A percentile compares a stretch with the other conserved stretches of the same genome.
These are phyloP conservation scores for Polypedilum vanderplanki DNA, from an alignment of 1,140 invertebrate species.

Conservation along the genomic window DNA sequence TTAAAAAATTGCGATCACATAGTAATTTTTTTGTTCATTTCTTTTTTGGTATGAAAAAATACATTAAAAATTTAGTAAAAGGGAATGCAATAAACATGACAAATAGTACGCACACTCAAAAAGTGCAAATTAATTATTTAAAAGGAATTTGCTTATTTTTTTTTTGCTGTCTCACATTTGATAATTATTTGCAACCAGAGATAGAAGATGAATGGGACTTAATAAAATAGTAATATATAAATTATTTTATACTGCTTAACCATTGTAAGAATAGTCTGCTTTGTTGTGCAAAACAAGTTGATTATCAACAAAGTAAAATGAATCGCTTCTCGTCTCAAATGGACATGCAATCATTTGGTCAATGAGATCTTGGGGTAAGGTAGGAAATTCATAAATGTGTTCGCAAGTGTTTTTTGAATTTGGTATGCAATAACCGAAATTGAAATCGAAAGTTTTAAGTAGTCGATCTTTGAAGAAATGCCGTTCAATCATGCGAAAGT, in stretches of 20 bases:
- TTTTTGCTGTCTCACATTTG: slow-evolving; percentile 29
- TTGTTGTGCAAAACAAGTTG: slow-evolving; percentile 98
- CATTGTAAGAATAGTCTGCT: slow-evolving; percentile 93
- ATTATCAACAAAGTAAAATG: slow-evolving; percentile 98
- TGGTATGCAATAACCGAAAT: slow-evolving; percentile 97
- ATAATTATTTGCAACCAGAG: background rate
- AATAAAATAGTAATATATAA: background rate
- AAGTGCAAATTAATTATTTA: background rate
- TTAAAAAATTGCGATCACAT: too few species aligned
- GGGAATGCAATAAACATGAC: background rate
- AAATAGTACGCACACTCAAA: slow-evolving; percentile 4
- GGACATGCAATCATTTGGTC: slow-evolving; percentile 93
- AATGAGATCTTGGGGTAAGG: slow-evolving; percentile 75
- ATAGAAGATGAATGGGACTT: background rate
- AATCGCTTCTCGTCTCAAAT: slow-evolving; percentile 95
- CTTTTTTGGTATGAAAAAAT: slow-evolving; percentile 21
- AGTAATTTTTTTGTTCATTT: too few species aligned
- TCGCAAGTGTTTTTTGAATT: slow-evolving; percentile 96
- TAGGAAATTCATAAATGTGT: slow-evolving; percentile 98
- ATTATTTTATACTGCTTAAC: slow-evolving; percentile 36
- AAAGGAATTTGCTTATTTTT: slow-evolving; percentile 19
- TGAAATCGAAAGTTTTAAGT: slow-evolving; percentile 98
- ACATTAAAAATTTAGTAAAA: background rate
- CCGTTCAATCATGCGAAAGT: slow-evolving; percentile 97
- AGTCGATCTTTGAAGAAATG: slow-evolving; percentile 92